Evolutionary conservation across 35 echinoderm and acorn worm genomes (phyloP), one percentile per base, ranked within the genome.

Genomic region (Apostichopus japonicus): DNA sequence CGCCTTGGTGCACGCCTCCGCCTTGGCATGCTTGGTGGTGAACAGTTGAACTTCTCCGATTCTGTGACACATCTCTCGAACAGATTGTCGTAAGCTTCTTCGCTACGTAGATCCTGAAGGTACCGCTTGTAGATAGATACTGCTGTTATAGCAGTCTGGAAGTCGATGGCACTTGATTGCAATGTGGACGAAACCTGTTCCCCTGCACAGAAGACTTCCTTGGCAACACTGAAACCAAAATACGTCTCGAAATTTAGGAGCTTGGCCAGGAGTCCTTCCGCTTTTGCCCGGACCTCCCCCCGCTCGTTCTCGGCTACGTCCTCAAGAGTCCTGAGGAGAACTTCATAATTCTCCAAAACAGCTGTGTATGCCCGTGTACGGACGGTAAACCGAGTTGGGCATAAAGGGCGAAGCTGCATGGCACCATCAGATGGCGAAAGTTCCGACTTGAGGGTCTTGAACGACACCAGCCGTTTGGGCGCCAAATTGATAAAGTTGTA

Each of bases 101-200:
- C 86, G 23, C 63, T 88, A 4, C 86, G 15, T 19, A 88, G 8
- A 24, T 71, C 65, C 65, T 55, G 56, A 24, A 88, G 86, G 51
- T 88, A 71, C 63, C 65, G 55, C 6, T 88, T 88, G 55, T 59
- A 59, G 5, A 88, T 65, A 19, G 55, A 59, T 71, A 65, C 63
- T 59, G 86, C 86, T 88, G 86, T 88, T 19, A 88, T 71, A 65
- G 86, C 86, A 65, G 55, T 71, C 55, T 59, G 56, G 63, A 88
- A 59, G 15, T 59, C 63, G 24, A 23, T 88, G 63, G 13, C 24
- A 65, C 55, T 88, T 88, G 86, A 88, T 58, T 88, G 86, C 55
- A 88, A 65, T 15, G 54, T 71, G 55, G 63, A 65, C 14, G 86
- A 88, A 65, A 88, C 86, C 86, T 88, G 86, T 88, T 88, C 86